Evolutionary conservation across 2,888 invertebrate species (phyloP), one percentile per base, ranked within the genome.

Genomic region (Acheta domesticus): DNA sequence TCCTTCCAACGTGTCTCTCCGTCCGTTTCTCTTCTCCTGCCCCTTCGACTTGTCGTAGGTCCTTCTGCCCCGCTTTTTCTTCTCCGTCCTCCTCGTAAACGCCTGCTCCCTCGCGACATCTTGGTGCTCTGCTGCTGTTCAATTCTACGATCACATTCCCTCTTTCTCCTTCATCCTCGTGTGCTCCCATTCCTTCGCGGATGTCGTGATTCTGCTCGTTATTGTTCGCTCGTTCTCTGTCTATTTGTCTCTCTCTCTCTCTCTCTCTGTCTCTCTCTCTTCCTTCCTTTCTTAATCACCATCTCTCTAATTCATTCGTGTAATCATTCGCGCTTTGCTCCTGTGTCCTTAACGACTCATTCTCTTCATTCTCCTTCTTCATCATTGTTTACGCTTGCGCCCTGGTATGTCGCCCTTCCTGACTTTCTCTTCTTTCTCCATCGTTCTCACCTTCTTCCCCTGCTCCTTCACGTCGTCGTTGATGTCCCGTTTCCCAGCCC

Each of bases 161-260:
- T 11, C 74, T 73, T 11, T 73, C 74, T 11, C 1, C 20, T 8
- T 11, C 12, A n/a, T 20, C 11, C 20, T 11, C 12, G 5, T 20
- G 11, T 12, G 80, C 74, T 1, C 12, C 84, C 78, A 84, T 83
- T 79, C 75, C 21, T 49, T 73, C 21, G 36, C 49, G 23, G 20
- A 19, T 48, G 48, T 48, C 48, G 48, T 77, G n/a, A 49, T 48
- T 73, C 23, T 48, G 23, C 48, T 36, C 73, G 48, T 48, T 19
- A 12, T 50, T 20, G 48, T 11, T 23, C 73, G 8, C 14, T 48
- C 77, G 14, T 23, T 79, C 20, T n/a, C 49, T 36, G 0, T 36
- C 36, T 36, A 5, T 36, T 5, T 36, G 0, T 8, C 36, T 36
- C 8, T 36, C 23, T 74, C 12, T 36, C 50, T 23, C 76, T 78